A percentile compares a stretch with the other conserved stretches of the same genome.
phyloP scores from a whole-genome alignment of 2,113 vertebrate genomes.

The Sturnus vulgaris region DNA sequence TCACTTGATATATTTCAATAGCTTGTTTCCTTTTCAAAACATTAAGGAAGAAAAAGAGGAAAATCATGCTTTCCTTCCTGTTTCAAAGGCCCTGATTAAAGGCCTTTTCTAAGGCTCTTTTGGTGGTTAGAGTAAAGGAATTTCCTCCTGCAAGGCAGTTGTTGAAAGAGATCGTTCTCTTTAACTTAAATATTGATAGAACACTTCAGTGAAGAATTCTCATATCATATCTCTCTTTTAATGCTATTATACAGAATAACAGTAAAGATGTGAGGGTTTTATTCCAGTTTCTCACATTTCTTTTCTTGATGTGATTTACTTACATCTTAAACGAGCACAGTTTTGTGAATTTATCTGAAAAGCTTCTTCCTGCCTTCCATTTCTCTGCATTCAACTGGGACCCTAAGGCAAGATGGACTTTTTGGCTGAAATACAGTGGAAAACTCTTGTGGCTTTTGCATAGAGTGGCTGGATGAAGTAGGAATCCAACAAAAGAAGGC shows the following conservation, averaged over 20 bases:
- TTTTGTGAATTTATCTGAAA: slow-evolving; percentile 17
- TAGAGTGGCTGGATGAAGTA: neutral
- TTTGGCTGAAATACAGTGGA: slow-evolving; percentile 7
- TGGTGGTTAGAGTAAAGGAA: slow-evolving; percentile 18
- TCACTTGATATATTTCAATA: slow-evolving; percentile 51
- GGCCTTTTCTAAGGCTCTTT: slow-evolving; percentile 12
- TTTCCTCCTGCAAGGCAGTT: slow-evolving; percentile 38
- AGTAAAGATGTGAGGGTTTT: slow-evolving; percentile 13
- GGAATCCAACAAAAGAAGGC: neutral
- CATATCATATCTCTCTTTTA: neutral
- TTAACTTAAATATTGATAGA: slow-evolving; percentile 25
- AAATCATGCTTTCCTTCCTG: slow-evolving; percentile 60
- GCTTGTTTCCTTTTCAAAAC: slow-evolving; percentile 62
- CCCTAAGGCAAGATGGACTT: neutral
- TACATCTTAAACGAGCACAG: neutral
- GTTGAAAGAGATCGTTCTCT: slow-evolving; percentile 38
- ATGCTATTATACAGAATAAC: neutral
- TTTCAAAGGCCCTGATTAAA: slow-evolving; percentile 58
- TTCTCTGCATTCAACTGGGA: neutral
- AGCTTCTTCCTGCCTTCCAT: neutral
- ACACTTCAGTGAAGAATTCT: neutral
- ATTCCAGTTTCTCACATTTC: neutral
- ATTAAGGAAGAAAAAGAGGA: slow-evolving; percentile 50
- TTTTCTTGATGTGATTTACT: slow-evolving; percentile 8
- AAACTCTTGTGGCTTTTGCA: slow-evolving; percentile 19